Evolutionary conservation across 2,888 invertebrate species (phyloP).

Genomic region (Hyposoter dolosus): DNA sequence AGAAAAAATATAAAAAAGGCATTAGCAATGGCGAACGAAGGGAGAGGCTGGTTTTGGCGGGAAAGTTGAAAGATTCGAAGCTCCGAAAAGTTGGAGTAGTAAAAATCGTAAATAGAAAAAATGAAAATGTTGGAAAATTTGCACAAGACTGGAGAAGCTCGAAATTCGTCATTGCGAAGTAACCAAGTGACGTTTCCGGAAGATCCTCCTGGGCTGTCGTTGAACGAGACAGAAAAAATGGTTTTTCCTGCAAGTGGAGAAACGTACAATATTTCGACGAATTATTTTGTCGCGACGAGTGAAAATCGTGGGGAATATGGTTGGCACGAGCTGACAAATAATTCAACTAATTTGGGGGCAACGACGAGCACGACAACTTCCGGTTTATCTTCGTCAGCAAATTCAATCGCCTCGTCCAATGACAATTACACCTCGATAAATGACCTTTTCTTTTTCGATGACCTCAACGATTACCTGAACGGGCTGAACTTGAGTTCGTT

Average conservation of each 20-base stretch:
- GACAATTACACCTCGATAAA: slow-evolving; percentile 74
- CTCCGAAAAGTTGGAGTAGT: slow-evolving; percentile 56
- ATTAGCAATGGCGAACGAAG: slow-evolving; percentile 25
- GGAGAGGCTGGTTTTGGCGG: slow-evolving; percentile 69
- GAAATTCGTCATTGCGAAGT: slow-evolving; percentile 42
- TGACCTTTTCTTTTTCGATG: slow-evolving; percentile 87
- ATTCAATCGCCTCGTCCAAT: slow-evolving; percentile 72
- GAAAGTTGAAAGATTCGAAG: slow-evolving; percentile 76
- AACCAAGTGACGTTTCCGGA: slow-evolving; percentile 57
- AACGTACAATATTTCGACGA: slow-evolving; percentile 45
- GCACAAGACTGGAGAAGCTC: slow-evolving; percentile 44
- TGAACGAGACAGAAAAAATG: slow-evolving; percentile 38
- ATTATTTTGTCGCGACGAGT: slow-evolving; percentile 55
- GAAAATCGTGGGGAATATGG: slow-evolving; percentile 69
- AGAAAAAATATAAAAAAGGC: not conserved
- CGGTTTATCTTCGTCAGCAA: slow-evolving; percentile 66
- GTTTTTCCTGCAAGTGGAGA: slow-evolving; percentile 9
- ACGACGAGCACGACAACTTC: slow-evolving; percentile 49
- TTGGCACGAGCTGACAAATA: slow-evolving; percentile 74
- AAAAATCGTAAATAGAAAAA: not conserved
- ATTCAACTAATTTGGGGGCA: slow-evolving; percentile 29
- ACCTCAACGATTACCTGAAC: slow-evolving; percentile 92
- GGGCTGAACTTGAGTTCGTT: slow-evolving; percentile 86
- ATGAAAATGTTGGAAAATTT: slow-evolving; percentile 51
- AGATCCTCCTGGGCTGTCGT: slow-evolving; percentile 39